phyloP scores from a whole-genome alignment of 2,888 invertebrate genomes.

The Phorcus lineatus region DNA sequence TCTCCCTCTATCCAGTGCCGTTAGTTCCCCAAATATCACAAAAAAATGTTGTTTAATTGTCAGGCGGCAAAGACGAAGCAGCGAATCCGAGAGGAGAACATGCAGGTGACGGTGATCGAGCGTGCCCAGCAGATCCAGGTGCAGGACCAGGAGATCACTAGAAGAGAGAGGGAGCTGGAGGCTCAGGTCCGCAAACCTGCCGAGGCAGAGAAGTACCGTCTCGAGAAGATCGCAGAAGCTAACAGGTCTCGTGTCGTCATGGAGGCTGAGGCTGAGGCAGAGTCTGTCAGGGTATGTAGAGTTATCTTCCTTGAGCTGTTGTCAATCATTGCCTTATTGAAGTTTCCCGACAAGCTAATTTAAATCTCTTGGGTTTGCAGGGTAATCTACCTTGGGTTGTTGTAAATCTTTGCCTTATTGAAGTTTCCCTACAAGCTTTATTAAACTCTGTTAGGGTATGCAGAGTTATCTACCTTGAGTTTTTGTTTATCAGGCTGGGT shows the following conservation, averaged over 20 bases:
- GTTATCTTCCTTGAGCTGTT: too few relatives aligned
- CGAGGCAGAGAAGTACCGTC: conserved; percentile 92
- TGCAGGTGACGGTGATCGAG: conserved; percentile 93
- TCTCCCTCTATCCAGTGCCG: too few relatives aligned
- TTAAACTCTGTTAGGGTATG: too few relatives aligned
- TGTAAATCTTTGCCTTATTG: too few relatives aligned
- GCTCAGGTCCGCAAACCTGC: conserved; percentile 95
- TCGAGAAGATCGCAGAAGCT: conserved; percentile 96
- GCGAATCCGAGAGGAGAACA: conserved; percentile 95
- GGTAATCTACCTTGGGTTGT: too few relatives aligned
- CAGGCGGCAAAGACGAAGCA: conserved; percentile 89
- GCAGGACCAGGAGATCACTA: conserved; percentile 95
- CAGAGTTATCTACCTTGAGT: too few relatives aligned
- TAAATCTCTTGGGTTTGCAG: too few relatives aligned
- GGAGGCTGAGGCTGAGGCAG: conserved; percentile 96
- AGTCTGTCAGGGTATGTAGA: conserved; percentile 79
- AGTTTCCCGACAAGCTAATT: too few relatives aligned
- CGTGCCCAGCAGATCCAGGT: conserved; percentile 93
- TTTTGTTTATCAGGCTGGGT: too few relatives aligned
- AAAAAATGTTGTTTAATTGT: background rate
- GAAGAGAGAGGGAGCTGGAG: conserved; percentile 93
- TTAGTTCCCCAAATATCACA: too few relatives aligned
- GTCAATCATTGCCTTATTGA: background rate
- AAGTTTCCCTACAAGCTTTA: too few relatives aligned
- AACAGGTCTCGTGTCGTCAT: conserved; percentile 84